A percentile compares a stretch with the other conserved stretches of the same genome.
These are phyloP conservation scores for Cherax quadricarinatus DNA, from an alignment of 1,140 invertebrate species.

Conservation along the genomic window DNA sequence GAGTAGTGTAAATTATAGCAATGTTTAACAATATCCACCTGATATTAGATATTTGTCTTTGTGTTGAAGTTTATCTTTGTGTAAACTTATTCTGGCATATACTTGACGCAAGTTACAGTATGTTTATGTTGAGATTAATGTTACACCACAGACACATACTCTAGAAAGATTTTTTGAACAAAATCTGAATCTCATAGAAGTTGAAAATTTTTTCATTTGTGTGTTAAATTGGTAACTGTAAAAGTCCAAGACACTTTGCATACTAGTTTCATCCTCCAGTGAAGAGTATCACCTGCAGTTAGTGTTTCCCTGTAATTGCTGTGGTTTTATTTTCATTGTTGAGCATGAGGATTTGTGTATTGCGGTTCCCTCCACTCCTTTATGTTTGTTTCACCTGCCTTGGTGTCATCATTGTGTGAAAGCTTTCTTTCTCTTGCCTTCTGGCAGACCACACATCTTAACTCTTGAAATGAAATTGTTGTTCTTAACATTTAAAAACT, in stretches of 20 bases:
- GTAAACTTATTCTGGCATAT: too few species aligned
- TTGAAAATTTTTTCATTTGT: too few species aligned
- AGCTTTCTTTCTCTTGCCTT: neutral
- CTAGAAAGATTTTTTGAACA: too few species aligned
- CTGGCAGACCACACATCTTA: constrained; percentile 5
- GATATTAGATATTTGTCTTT: too few species aligned
- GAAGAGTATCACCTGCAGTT: neutral
- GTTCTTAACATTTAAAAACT: neutral
- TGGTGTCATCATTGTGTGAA: neutral
- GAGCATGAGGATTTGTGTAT: neutral
- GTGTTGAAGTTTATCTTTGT: too few species aligned
- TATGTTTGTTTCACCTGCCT: neutral
- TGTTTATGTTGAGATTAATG: too few species aligned
- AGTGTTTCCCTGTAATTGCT: constrained; percentile 4
- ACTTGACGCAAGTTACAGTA: too few species aligned
- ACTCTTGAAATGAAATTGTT: neutral
- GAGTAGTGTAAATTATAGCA: too few species aligned
- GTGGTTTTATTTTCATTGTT: neutral
- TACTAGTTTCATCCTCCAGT: constrained; percentile 10
- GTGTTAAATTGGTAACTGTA: neutral
- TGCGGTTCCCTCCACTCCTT: neutral
- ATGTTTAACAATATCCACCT: too few species aligned
- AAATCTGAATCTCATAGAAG: too few species aligned
- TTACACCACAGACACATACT: too few species aligned
- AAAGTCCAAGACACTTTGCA: neutral